phyloP scores from a whole-genome alignment of 2,113 vertebrate genomes.

The Nothocercus nigrocapillus region DNA sequence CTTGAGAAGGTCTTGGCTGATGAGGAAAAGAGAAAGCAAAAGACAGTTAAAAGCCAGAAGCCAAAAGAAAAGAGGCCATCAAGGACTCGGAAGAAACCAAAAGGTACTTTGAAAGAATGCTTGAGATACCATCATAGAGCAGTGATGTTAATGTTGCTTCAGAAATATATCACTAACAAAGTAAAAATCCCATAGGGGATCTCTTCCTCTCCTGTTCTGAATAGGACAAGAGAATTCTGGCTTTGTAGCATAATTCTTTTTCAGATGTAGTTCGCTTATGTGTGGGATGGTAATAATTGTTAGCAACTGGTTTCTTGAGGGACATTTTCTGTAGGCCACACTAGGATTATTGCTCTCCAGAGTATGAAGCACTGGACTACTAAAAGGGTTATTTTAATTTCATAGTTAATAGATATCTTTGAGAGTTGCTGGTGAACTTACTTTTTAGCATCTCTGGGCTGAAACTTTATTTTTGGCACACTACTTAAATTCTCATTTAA shows the following conservation, averaged over 20 bases:
- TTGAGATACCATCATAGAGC: neutral
- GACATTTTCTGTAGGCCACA: rapidly evolving
- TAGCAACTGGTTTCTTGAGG: neutral
- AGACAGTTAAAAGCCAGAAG: conserved; percentile 72
- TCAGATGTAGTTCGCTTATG: neutral
- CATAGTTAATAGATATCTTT: neutral
- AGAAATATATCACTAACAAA: neutral
- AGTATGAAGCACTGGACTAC: neutral
- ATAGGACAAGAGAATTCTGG: neutral
- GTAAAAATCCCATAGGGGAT: rapidly evolving
- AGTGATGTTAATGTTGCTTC: neutral
- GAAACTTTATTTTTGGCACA: neutral
- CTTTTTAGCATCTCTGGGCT: neutral
- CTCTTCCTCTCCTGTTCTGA: neutral
- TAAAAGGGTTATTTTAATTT: neutral
- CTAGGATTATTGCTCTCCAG: neutral
- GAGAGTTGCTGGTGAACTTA: neutral
- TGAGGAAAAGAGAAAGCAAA: conserved; percentile 84
- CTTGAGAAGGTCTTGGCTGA: conserved; percentile 88
- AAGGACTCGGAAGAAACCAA: conserved; percentile 67
- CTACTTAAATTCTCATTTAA: neutral
- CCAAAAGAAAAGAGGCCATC: conserved; percentile 71
- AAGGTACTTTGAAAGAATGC: conserved; percentile 65
- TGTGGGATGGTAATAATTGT: neutral
- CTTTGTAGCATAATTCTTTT: neutral